A percentile compares a stretch with the other conserved stretches of the same genome.
phyloP scores from a whole-genome alignment of 1,140 invertebrate genomes.

The Steinernema feltiae region DNA sequence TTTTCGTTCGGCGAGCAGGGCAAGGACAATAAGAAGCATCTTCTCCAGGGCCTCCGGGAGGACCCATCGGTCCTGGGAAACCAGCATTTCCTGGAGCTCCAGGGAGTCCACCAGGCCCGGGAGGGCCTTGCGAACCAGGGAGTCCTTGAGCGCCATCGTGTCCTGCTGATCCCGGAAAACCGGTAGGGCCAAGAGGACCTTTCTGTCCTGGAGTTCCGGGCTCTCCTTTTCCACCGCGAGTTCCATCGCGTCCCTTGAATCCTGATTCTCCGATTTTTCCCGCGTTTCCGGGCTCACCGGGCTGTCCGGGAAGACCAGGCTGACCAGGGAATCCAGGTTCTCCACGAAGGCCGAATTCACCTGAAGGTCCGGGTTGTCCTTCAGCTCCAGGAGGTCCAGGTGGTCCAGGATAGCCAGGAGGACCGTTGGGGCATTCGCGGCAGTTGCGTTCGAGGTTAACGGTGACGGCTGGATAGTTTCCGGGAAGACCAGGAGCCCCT shows the following conservation, averaged over 20 bases:
- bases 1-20: slow-evolving; percentile 8
- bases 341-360: slow-evolving; percentile 19
- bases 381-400: slow-evolving; percentile 38
- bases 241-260: slow-evolving; percentile 37
- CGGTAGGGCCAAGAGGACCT: slow-evolving; percentile 18
- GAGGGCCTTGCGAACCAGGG: slow-evolving; percentile 43
- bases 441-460: slow-evolving; percentile 29
- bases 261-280: slow-evolving; percentile 34
- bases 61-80: slow-evolving; percentile 23
- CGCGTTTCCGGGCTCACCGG: slow-evolving; percentile 30
- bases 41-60: slow-evolving; percentile 10
- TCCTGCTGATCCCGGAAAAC: neutral
- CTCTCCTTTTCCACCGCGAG: slow-evolving; percentile 12
- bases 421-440: slow-evolving; percentile 32
- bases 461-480: slow-evolving; percentile 36
- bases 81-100: slow-evolving; percentile 29
- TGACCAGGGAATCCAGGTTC: slow-evolving; percentile 11
- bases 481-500: slow-evolving; percentile 32
- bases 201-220: slow-evolving; percentile 24
- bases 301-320: slow-evolving; percentile 36
- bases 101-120: slow-evolving; percentile 28
- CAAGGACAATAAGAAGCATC: slow-evolving; percentile 10
- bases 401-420: slow-evolving; percentile 41
- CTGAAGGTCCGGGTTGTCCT: slow-evolving; percentile 36
- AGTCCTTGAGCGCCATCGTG: slow-evolving; percentile 18